A percentile compares a stretch with the other conserved stretches of the same genome.
Evolutionary conservation across 2,888 invertebrate species (phyloP).

Genomic region (Sinelater perroti): DNA sequence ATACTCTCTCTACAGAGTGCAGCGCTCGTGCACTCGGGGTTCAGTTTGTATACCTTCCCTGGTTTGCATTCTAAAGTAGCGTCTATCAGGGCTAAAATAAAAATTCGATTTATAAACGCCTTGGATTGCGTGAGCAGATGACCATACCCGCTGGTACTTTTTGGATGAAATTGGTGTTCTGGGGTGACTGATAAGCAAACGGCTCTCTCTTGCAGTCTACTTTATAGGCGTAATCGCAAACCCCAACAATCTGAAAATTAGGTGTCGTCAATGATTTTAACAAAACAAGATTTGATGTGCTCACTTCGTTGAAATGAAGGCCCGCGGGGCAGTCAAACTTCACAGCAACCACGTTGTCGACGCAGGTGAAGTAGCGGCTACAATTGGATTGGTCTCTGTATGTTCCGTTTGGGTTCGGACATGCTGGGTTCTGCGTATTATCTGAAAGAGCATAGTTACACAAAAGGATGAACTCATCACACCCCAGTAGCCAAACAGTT

Average conservation of each 20-base stretch:
- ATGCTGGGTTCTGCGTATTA: constrained; percentile 46
- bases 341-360: constrained; percentile 57
- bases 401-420: constrained; percentile 68
- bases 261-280: not conserved
- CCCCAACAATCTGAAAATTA: constrained; percentile 65
- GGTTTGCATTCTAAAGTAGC: constrained; percentile 45
- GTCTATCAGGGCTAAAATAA: constrained; percentile 23
- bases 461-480: not conserved
- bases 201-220: constrained; percentile 61
- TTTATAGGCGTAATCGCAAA: constrained; percentile 70
- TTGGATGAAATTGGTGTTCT: constrained; percentile 34
- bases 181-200: constrained; percentile 13
- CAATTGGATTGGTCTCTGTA: constrained; percentile 71
- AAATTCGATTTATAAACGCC: no score
- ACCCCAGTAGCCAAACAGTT: no score
- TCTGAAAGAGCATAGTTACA: not conserved
- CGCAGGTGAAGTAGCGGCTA: constrained; percentile 73
- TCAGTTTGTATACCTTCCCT: constrained; percentile 55
- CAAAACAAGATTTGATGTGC: not conserved
- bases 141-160: constrained; percentile 44
- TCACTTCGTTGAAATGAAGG: constrained; percentile 55
- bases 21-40: constrained; percentile 56
- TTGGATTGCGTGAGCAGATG: no score
- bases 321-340: constrained; percentile 72
- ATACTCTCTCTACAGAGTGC: constrained; percentile 55